A percentile compares a stretch with the other conserved stretches of the same genome.
Evolutionary conservation across 2,113 vertebrate genomes (phyloP).

Genomic region (Leptobrachium ailaonicum): DNA sequence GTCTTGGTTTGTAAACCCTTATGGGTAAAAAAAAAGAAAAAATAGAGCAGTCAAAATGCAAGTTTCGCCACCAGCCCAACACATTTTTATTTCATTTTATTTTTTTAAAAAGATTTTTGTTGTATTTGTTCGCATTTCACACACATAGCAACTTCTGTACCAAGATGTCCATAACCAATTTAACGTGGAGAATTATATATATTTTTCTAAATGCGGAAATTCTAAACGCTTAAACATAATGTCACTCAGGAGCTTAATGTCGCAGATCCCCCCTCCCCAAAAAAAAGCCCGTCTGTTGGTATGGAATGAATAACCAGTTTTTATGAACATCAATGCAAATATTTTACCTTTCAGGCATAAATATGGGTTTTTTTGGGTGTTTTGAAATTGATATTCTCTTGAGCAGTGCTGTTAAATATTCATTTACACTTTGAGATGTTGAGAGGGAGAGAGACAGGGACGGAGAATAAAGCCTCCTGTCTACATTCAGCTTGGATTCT

Average conservation of each 20-base stretch:
- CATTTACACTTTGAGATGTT: constrained; percentile 20
- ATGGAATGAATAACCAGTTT: constrained; percentile 23
- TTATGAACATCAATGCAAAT: constrained; percentile 40
- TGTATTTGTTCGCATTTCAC: too few relatives aligned
- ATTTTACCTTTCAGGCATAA: constrained; percentile 45
- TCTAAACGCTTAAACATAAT: constrained; percentile 25
- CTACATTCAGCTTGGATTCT: constrained; percentile 27
- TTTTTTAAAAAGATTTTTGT: neutral
- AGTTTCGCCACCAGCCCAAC: constrained; percentile 5
- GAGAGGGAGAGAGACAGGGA: neutral
- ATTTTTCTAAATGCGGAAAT: neutral
- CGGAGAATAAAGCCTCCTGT: constrained; percentile 7
- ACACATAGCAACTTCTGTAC: constrained; percentile 14
- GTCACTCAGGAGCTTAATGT: constrained; percentile 5
- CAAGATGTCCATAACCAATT: constrained; percentile 11
- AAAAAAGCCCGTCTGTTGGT: neutral
- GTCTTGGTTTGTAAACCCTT: constrained; percentile 28
- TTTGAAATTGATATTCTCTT: constrained; percentile 30
- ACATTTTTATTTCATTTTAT: constrained; percentile 21
- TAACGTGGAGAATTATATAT: constrained; percentile 3
- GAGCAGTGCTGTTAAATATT: constrained; percentile 32
- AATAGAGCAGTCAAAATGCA: constrained; percentile 34
- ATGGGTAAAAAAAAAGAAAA: constrained; percentile 26
- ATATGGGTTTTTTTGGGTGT: constrained; percentile 18
- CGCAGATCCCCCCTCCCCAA: constrained; percentile 6